Evolutionary conservation across 2,113 vertebrate genomes (phyloP), one percentile per base, ranked within the genome.

Genomic region (Xenopus laevis): DNA sequence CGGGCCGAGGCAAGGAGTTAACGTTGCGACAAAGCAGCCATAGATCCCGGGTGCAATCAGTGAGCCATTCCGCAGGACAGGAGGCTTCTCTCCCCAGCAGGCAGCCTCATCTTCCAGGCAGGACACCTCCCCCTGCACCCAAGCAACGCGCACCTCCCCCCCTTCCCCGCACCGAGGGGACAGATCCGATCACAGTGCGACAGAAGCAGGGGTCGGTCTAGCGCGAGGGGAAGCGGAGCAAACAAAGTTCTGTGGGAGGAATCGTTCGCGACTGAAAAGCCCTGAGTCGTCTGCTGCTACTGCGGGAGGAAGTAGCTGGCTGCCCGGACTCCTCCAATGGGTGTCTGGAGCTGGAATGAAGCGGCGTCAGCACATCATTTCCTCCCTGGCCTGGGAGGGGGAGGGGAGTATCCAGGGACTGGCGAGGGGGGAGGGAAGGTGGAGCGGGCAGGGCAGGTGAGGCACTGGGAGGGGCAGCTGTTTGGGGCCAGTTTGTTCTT

Each of bases 231-330:
- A 27, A 27, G 23, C 23, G 23, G 23, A 16, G 47, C 15, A 16
- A 16, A 18, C 50, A 68, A 74, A 68, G 44, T 75, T 68, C 3
- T 62, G 65, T 20, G 55, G 40, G 20, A 9, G 33, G 20, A 23
- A 60, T 58, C 53, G 47, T 58, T 8, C 63, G 78, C 17, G 81
- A 73, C 71, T 73, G 79, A 55, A 72, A 77, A 79, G 33, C 6
- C 67, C 81, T 65, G 78, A 69, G 79, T 82, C 74, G 71, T 81
- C 68, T 65, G 81, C 47, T 12, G 15, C 47, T 50, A 50, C 47
- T 50, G 53, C 81, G 86, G 89, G 81, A 91, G 90, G 89, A 91
- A 92, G 89, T 90, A 86, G 85, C 87, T 16, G 65, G 55, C 50
- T 82, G 82, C 81, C 81, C 80, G 74, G 79, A 86, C 79, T 83